Conservation (phyloP, 2,113 vertebrate genomes). For the Podarcis raffonei region DNA sequence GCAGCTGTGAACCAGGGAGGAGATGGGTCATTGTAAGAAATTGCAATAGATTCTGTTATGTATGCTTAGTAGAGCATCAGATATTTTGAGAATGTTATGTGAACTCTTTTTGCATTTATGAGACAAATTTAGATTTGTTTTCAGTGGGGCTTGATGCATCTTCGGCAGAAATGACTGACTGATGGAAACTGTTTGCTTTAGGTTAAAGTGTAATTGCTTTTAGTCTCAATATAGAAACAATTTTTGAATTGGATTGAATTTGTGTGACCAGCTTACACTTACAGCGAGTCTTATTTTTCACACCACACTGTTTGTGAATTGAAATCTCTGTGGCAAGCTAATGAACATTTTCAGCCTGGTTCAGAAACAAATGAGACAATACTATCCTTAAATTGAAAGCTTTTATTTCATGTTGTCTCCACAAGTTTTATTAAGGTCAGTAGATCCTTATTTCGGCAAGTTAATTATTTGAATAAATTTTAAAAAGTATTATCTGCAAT, state of each 20-base stretch:
- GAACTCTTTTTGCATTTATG: not conserved
- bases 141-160: not conserved
- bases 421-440: not conserved
- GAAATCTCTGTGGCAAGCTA: not conserved
- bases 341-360: not conserved
- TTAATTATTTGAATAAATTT: not conserved
- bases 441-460: not conserved
- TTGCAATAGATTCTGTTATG: not conserved
- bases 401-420: not conserved
- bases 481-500: not conserved
- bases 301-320: not conserved
- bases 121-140: constrained; percentile 1
- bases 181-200: not conserved
- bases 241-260: not conserved
- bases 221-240: not conserved
- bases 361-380: not conserved
- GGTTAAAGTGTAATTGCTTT: constrained; percentile 1
- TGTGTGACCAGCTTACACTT: not conserved
- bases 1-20: not conserved
- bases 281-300: not conserved
- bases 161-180: not conserved
- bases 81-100: not conserved
- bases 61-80: not conserved
- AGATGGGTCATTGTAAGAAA: not conserved
- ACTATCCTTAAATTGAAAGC: not conserved